Evolutionary conservation across 2,888 invertebrate genomes (phyloP).

Genomic region (Aelia acuminata): DNA sequence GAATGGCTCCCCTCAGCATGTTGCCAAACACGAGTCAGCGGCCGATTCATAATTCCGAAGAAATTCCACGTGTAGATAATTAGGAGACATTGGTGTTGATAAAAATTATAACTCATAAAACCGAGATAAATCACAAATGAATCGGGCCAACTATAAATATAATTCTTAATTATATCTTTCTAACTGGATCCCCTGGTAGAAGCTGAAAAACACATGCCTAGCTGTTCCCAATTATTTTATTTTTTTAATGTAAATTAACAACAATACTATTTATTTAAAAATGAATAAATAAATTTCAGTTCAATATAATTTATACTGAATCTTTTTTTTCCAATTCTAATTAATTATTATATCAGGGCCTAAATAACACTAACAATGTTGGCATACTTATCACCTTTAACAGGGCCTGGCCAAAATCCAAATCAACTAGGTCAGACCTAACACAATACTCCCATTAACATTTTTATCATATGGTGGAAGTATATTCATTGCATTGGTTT

Average conservation of each 20-base stretch:
- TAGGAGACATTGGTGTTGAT: neutral
- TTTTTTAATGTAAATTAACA: neutral
- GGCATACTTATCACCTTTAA: neutral
- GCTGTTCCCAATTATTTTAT: neutral
- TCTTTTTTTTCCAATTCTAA: neutral
- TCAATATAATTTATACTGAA: neutral
- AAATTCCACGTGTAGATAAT: conserved; percentile 19
- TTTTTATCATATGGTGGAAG: too few relatives aligned
- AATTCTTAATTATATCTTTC: neutral
- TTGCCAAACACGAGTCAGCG: conserved; percentile 19
- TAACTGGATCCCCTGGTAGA: neutral
- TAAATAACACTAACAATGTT: neutral
- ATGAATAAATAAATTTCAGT: neutral
- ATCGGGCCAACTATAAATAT: conserved; percentile 20
- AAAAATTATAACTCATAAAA: conserved; percentile 16
- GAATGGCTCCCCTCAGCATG: neutral
- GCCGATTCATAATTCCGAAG: neutral
- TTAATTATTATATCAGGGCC: neutral
- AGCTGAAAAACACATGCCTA: neutral
- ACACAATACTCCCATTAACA: too few relatives aligned
- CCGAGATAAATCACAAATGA: neutral
- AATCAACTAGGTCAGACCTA: too few relatives aligned
- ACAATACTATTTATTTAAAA: neutral
- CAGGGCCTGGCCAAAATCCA: too few relatives aligned
- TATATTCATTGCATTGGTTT: too few relatives aligned